Conservation (phyloP, 2,113 vertebrate genomes). For the Eptesicus fuscus region DNA sequence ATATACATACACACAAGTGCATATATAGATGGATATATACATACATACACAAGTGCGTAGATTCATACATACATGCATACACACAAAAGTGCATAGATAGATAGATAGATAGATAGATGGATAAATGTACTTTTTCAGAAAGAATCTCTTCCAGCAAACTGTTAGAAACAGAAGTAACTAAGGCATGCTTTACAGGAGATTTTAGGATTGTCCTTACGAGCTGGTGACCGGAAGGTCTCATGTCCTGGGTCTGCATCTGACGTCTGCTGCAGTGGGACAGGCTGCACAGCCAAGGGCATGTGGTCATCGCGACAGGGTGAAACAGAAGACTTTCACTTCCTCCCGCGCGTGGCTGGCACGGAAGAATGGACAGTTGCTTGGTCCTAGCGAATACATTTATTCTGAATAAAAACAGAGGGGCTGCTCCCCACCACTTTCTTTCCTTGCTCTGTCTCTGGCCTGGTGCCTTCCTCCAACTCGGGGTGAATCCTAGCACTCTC, state of each 20-base stretch:
- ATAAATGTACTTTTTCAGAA: not conserved
- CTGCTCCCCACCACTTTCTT: not conserved
- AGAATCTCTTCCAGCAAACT: not conserved
- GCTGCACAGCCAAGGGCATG: not conserved
- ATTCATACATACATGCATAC: too few relatives aligned
- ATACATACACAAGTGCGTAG: too few relatives aligned
- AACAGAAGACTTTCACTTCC: not conserved
- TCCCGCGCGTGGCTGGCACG: not conserved
- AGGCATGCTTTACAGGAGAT: not conserved
- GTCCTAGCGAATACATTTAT: not conserved
- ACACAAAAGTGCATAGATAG: too few relatives aligned
- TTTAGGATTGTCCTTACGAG: not conserved
- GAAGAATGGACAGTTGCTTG: not conserved
- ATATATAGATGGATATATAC: too few relatives aligned
- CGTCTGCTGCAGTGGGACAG: fast-evolving
- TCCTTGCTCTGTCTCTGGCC: not conserved
- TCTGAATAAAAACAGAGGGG: not conserved
- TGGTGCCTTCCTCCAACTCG: not conserved
- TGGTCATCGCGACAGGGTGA: not conserved
- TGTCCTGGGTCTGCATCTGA: not conserved
- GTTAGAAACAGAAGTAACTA: not conserved
- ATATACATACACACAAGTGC: too few relatives aligned
- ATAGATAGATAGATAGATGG: not conserved
- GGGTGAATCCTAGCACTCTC: not conserved
- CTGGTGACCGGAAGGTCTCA: not conserved